phyloP scores from a whole-genome alignment of 1,140 invertebrate species.

The Drosophila willistoni region DNA sequence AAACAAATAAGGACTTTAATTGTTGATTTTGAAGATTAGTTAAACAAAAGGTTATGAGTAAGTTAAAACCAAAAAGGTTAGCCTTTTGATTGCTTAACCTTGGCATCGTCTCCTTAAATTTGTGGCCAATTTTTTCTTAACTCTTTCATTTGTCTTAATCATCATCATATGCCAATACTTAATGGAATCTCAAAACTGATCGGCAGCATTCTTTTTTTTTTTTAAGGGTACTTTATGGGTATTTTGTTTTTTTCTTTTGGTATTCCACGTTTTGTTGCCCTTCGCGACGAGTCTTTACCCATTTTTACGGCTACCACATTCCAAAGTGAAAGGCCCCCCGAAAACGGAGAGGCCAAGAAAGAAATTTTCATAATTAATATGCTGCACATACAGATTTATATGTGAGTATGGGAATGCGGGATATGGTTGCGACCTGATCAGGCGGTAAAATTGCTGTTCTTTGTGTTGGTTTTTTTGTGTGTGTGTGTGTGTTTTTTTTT shows the following conservation, averaged over 20 bases:
- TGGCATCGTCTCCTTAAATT: neutral
- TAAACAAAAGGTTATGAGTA: too few relatives aligned
- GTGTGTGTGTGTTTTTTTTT: neutral
- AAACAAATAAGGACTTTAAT: too few relatives aligned
- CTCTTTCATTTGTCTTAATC: constrained; percentile 1
- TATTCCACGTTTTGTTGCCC: constrained; percentile 19
- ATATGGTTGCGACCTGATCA: constrained; percentile 29
- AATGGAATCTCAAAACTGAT: constrained; percentile 6
- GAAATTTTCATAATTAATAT: constrained; percentile 80
- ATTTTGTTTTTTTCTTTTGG: constrained; percentile 33
- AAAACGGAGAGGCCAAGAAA: constrained; percentile 38
- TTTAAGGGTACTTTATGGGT: constrained; percentile 54
- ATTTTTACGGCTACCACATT: constrained; percentile 64
- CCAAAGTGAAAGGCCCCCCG: constrained; percentile 69
- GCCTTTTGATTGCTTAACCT: too few relatives aligned
- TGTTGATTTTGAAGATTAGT: too few relatives aligned
- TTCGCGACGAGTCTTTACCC: neutral
- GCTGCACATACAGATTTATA: constrained; percentile 53
- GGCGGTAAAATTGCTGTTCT: constrained; percentile 21
- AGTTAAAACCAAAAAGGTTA: too few relatives aligned
- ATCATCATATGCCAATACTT: constrained; percentile 3
- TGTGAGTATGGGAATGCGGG: neutral
- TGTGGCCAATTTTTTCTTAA: neutral
- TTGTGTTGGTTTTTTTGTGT: constrained; percentile 15
- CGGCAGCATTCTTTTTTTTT: neutral